Evolutionary conservation across 2,113 vertebrate species (phyloP).

Genomic region (Chionodraco myersi): DNA sequence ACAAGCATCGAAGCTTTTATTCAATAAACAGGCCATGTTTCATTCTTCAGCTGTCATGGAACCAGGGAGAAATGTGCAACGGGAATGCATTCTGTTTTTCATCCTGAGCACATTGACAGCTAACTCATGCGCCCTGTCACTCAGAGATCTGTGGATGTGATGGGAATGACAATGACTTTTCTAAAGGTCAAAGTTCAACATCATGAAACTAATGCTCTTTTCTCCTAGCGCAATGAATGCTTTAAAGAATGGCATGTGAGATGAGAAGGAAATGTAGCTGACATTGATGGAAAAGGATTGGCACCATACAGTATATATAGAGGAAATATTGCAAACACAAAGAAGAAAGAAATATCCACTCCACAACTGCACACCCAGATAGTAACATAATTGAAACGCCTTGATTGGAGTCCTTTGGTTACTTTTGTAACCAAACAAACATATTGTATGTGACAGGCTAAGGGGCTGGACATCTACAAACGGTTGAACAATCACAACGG

Average conservation of each 20-base stretch:
- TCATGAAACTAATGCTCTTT: not conserved
- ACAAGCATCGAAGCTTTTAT: slow-evolving; percentile 75
- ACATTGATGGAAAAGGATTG: not conserved
- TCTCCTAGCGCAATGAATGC: not conserved
- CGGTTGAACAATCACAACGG: too few species aligned
- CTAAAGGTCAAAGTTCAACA: slow-evolving; percentile 20
- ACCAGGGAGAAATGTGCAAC: slow-evolving; percentile 12
- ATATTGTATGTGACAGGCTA: too few species aligned
- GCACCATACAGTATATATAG: not conserved
- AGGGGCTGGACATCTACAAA: too few species aligned
- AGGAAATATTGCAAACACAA: not conserved
- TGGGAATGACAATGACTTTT: not conserved
- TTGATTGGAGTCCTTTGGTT: too few species aligned
- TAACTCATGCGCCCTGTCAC: not conserved
- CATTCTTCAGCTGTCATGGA: slow-evolving; percentile 73
- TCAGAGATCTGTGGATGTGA: slow-evolving; percentile 11
- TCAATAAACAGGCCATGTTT: slow-evolving; percentile 73
- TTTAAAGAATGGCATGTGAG: not conserved
- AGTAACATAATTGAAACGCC: not conserved
- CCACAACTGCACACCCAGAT: not conserved
- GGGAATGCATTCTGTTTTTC: slow-evolving; percentile 41
- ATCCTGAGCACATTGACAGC: not conserved
- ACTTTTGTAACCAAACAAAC: too few species aligned
- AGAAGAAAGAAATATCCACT: not conserved
- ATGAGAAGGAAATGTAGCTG: not conserved